phyloP scores from a whole-genome alignment of 2,113 vertebrate genomes.

The Phalacrocorax carbo region DNA sequence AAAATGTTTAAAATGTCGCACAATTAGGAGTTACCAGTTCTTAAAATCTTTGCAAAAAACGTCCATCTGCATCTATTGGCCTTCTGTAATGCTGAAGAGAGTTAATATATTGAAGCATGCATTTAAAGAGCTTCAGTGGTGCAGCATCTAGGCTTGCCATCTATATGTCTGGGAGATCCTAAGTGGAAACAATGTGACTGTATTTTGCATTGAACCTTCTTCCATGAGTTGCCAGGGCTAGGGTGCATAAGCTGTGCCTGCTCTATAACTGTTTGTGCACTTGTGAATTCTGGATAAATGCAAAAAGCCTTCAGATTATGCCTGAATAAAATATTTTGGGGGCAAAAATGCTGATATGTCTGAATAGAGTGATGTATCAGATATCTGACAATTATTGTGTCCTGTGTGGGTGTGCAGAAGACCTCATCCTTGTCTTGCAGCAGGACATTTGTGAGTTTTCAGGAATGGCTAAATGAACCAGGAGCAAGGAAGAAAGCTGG shows the following conservation, averaged over 20 bases:
- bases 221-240: not conserved
- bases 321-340: not conserved
- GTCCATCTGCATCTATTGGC: not conserved
- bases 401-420: not conserved
- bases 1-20: not conserved
- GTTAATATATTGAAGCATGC: not conserved
- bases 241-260: not conserved
- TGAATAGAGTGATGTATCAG: not conserved
- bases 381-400: not conserved
- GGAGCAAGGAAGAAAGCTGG: not conserved
- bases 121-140: not conserved
- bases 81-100: not conserved
- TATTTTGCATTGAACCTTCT: not conserved
- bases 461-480: not conserved
- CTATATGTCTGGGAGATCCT: not conserved
- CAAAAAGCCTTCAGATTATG: not conserved
- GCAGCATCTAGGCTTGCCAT: not conserved
- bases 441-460: not conserved
- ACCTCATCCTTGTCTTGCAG: not conserved
- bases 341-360: not conserved
- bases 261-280: not conserved
- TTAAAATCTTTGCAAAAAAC: not conserved
- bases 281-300: not conserved
- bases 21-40: not conserved
- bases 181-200: not conserved